Evolutionary conservation across 1,140 invertebrate species (phyloP), one percentile per base, ranked within the genome.

Genomic region (Drosophila albomicans): DNA sequence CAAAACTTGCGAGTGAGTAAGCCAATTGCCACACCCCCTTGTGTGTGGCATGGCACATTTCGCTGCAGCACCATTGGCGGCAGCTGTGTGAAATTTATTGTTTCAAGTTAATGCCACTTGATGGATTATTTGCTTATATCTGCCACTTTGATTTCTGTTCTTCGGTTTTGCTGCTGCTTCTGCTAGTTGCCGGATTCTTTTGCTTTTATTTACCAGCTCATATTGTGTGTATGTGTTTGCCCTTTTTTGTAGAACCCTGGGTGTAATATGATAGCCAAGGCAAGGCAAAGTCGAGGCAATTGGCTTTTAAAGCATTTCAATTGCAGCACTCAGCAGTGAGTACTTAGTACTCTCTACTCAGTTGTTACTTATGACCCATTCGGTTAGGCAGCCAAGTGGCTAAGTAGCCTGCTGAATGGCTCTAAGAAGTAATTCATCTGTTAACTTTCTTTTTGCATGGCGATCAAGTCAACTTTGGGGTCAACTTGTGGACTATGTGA

Each of bases 51-150:
- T 20, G 11, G 11, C 52, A 25, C 20, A 38, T 10, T 5, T 11
- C 28, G 11, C 25, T 2, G 28, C 30, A 35, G 28, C 28, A 49
- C 20, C 20, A 16, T 8, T 5, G 15, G 30, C 62, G 61, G 73
- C 61, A 69, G 70, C 65, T 75, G 84, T 82, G 80, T 73, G 65
- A 76, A 87, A 91, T 91, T 91, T 91, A 91, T 91, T 91, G 88
- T 88, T 84, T 87, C 82, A 91, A 91, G 80, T 84, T 91, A 91
- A 91, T 91, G 75, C 82, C 88, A 91, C 87, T 91, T 91, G 87
- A 91, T 91, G 87, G 88, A 91, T 91, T 91, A 91, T 89, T 89
- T 89, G 54, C 84, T 87, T 89, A 84, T 84, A 75, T 68, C 54
- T 75, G 54, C 54, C 64, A 65, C 71, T 78, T 78, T 78, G 81